Percentiles rank a stretch among this genome's conserved stretches.
phyloP scores from a whole-genome alignment of 2,888 invertebrate genomes.

The Iselma pallidipennis region DNA sequence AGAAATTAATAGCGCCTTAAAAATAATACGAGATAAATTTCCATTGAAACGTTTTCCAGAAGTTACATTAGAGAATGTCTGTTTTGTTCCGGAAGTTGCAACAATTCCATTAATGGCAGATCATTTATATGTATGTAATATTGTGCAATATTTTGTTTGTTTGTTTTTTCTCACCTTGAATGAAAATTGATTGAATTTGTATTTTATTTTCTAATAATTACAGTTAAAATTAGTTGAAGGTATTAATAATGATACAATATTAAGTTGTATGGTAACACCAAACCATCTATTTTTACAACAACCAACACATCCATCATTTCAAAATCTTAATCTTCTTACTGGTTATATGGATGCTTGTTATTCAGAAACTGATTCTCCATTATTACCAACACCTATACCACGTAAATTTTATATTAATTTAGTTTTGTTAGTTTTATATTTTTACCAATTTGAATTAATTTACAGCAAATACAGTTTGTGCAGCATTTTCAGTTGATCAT shows the following conservation, averaged over 20 bases:
- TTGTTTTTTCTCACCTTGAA: no score
- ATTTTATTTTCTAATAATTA: no score
- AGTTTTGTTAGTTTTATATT: no score
- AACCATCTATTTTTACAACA: slow-evolving; percentile 94
- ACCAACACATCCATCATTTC: slow-evolving; percentile 92
- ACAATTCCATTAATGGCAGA: slow-evolving; percentile 49
- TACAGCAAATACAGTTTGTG: slow-evolving; percentile 85
- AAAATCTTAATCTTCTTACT: slow-evolving; percentile 78
- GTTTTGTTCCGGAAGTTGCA: slow-evolving; percentile 49
- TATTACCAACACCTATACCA: slow-evolving; percentile 77
- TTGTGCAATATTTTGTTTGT: no score
- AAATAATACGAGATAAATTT: slow-evolving; percentile 83
- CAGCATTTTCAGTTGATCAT: slow-evolving; percentile 78
- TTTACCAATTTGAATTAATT: slow-evolving; percentile 40
- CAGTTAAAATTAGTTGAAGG: slow-evolving; percentile 89
- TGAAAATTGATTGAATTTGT: no score
- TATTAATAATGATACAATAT: slow-evolving; percentile 89
- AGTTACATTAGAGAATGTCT: slow-evolving; percentile 70
- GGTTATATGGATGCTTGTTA: slow-evolving; percentile 84
- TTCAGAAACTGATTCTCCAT: slow-evolving; percentile 75
- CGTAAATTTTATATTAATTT: slow-evolving; percentile 63
- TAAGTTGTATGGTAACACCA: slow-evolving; percentile 84
- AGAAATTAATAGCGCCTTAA: slow-evolving; percentile 81
- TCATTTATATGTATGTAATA: slow-evolving; percentile 52
- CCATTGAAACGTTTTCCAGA: slow-evolving; percentile 80